phyloP scores from a whole-genome alignment of 2,888 invertebrate species.

The Rugalucina vietnamica region DNA sequence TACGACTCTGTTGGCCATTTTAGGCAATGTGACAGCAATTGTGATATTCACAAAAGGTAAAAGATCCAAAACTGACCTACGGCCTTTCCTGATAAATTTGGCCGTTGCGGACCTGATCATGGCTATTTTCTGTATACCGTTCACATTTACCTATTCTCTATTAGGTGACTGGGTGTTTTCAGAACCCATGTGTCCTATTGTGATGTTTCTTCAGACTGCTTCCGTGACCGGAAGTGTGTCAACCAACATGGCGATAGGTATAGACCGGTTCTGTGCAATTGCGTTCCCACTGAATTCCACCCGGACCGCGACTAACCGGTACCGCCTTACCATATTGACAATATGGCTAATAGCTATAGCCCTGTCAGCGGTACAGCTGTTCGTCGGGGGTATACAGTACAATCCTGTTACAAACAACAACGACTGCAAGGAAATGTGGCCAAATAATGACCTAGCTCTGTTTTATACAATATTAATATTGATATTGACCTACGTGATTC shows the following conservation, averaged over 20 bases:
- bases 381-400: slow-evolving; percentile 68
- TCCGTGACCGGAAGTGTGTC: slow-evolving; percentile 84
- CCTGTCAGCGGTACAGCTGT: slow-evolving; percentile 83
- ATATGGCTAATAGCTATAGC: slow-evolving; percentile 84
- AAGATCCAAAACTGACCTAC: slow-evolving; percentile 81
- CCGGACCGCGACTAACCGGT: slow-evolving; percentile 82
- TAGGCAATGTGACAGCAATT: slow-evolving; percentile 85
- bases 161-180: slow-evolving; percentile 84
- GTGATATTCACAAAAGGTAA: slow-evolving; percentile 84
- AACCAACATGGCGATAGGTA: slow-evolving; percentile 85
- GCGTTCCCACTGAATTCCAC: slow-evolving; percentile 76
- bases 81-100: slow-evolving; percentile 90
- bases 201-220: slow-evolving; percentile 84
- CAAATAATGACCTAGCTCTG: slow-evolving; percentile 51
- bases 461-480: slow-evolving; percentile 78
- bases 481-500: slow-evolving; percentile 81
- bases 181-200: slow-evolving; percentile 85
- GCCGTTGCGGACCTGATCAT: slow-evolving; percentile 96
- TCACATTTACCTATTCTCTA: slow-evolving; percentile 87
- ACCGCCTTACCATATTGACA: slow-evolving; percentile 81
- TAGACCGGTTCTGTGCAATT: slow-evolving; percentile 83
- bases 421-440: slow-evolving; percentile 76
- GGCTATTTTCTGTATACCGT: slow-evolving; percentile 95
- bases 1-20: slow-evolving; percentile 84
- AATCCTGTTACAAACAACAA: slow-evolving; percentile 48